Evolutionary conservation across 2,888 invertebrate species (phyloP).

Genomic region (Drosophila birchii): DNA sequence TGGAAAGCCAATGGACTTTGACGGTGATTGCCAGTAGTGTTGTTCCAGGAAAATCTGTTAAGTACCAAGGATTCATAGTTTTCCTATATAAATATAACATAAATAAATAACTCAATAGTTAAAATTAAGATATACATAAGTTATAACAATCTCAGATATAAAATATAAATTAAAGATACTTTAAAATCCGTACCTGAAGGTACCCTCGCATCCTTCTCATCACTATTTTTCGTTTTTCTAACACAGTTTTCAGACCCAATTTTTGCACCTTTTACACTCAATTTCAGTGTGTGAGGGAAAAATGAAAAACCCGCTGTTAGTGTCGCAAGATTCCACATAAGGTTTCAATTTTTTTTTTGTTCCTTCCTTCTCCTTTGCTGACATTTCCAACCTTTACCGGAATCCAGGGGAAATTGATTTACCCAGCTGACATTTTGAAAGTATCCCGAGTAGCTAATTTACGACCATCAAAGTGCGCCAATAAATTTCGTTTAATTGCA

Average conservation of each 20-base stretch:
- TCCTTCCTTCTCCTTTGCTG: not conserved
- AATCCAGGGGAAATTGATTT: slow-evolving; percentile 65
- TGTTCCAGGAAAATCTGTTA: not conserved
- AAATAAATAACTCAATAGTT: no score
- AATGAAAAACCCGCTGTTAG: slow-evolving; percentile 21
- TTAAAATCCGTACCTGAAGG: not conserved
- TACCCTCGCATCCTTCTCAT: not conserved
- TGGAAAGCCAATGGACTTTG: slow-evolving; percentile 38
- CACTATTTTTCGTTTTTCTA: not conserved
- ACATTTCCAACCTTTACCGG: slow-evolving; percentile 5
- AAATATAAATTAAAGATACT: not conserved
- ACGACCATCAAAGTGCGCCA: slow-evolving; percentile 70
- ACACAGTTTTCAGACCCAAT: slow-evolving; percentile 22
- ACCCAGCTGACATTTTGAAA: slow-evolving; percentile 53
- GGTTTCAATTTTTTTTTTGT: slow-evolving; percentile 18
- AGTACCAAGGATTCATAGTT: no score
- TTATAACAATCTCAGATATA: no score
- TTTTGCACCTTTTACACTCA: slow-evolving; percentile 46
- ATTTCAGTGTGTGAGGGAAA: slow-evolving; percentile 10
- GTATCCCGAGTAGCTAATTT: slow-evolving; percentile 61
- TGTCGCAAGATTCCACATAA: slow-evolving; percentile 20
- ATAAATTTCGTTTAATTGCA: slow-evolving; percentile 76
- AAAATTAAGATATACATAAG: no score
- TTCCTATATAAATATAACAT: no score
- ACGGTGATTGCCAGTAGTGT: slow-evolving; percentile 48